phyloP scores from a whole-genome alignment of 2,797 vertebrate species.

The Craterocephalus amniculus region DNA sequence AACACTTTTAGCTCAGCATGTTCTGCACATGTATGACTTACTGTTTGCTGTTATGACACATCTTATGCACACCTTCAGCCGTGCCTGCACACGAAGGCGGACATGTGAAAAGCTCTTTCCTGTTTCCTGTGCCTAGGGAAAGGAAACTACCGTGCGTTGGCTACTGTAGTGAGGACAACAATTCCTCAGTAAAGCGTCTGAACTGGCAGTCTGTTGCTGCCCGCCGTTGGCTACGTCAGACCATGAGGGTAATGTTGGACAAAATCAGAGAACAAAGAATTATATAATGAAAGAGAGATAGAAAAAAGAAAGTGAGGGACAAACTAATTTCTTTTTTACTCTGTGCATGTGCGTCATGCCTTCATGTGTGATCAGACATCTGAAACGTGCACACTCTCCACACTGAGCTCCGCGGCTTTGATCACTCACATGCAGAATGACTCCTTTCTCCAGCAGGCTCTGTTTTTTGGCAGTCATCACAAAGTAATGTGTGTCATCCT shows the following conservation, averaged over 20 bases:
- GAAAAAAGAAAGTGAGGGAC: not conserved
- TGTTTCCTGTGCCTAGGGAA: conserved; percentile 59
- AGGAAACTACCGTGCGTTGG: conserved; percentile 45
- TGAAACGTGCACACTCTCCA: not conserved
- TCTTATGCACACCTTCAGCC: conserved; percentile 12
- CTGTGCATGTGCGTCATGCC: conserved; percentile 12
- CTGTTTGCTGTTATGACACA: not conserved
- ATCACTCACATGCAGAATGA: conserved; percentile 94
- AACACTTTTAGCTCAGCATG: conserved; percentile 19
- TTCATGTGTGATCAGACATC: conserved; percentile 23
- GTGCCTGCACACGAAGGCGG: conserved; percentile 27
- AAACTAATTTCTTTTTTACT: conserved; percentile 10
- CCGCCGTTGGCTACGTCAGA: conserved; percentile 53
- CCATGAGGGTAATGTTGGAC: conserved; percentile 38
- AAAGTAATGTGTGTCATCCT: conserved; percentile 99
- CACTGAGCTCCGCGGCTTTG: conserved; percentile 40
- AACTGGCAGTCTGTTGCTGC: conserved; percentile 48
- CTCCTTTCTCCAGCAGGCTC: conserved; percentile 97
- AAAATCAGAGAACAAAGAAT: conserved; percentile 5
- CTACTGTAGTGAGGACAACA: conserved; percentile 23
- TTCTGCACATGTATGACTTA: not conserved
- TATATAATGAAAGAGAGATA: conserved; percentile 19
- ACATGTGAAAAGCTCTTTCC: conserved; percentile 45
- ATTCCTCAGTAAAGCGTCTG: conserved; percentile 43
- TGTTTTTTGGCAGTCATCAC: conserved; percentile 99